These are phyloP conservation scores for Helicolenus hilgendorfi DNA, from an alignment of 2,797 vertebrate species.

Conservation along the genomic window DNA sequence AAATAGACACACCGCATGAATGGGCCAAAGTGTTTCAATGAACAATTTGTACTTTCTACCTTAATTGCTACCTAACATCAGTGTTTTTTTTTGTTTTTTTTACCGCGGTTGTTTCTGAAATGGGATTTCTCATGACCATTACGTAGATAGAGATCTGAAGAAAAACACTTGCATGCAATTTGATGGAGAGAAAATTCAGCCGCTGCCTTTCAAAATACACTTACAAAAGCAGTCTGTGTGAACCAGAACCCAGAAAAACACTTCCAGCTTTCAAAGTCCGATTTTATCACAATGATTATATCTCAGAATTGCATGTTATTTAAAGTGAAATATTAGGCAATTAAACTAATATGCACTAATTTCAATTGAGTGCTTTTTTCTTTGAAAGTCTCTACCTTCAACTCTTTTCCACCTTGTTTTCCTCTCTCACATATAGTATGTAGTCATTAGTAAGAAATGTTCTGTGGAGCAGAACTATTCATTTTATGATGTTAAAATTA, in stretches of 20 bases:
- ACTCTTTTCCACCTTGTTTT: constrained; percentile 8
- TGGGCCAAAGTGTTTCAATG: constrained; percentile 35
- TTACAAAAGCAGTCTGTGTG: constrained; percentile 63
- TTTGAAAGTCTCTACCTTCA: constrained; percentile 34
- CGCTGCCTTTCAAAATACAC: constrained; percentile 56
- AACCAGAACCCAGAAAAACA: constrained; percentile 76
- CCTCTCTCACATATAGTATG: neutral
- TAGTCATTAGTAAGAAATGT: neutral
- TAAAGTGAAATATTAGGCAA: constrained; percentile 83
- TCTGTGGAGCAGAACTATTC: neutral
- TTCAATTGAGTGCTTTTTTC: constrained; percentile 55
- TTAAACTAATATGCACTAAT: constrained; percentile 80
- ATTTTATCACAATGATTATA: constrained; percentile 76
- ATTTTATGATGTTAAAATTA: neutral
- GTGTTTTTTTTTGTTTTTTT: neutral
- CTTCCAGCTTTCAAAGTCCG: constrained; percentile 78
- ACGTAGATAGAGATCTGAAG: constrained; percentile 76
- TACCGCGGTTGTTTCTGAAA: constrained; percentile 21
- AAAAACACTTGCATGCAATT: constrained; percentile 69
- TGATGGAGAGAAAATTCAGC: constrained; percentile 39
- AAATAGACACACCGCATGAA: constrained; percentile 27
- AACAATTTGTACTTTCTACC: constrained; percentile 50
- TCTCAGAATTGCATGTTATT: constrained; percentile 71
- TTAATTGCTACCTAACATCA: constrained; percentile 25
- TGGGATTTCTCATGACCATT: constrained; percentile 66